Percentiles rank a stretch among this genome's conserved stretches.
These are phyloP conservation scores for Camponotus pennsylvanicus DNA, from an alignment of 1,140 invertebrate species.

Conservation along the genomic window DNA sequence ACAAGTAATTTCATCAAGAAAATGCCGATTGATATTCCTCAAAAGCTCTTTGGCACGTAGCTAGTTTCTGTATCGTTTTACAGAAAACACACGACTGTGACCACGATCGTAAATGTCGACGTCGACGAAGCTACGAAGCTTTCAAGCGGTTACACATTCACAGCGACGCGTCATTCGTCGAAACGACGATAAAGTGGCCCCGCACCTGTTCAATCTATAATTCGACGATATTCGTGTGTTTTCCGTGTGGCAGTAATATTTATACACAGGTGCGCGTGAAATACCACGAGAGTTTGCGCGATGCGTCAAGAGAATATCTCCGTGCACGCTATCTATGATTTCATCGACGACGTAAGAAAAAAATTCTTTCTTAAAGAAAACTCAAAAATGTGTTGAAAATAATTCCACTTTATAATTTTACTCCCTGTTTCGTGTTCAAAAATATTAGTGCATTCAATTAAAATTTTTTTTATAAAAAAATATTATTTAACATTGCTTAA, in stretches of 20 bases:
- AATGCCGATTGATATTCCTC: conserved; percentile 36
- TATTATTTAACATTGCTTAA: not conserved
- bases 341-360: not conserved
- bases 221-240: conserved; percentile 58
- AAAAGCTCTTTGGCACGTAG: conserved; percentile 4
- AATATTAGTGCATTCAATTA: not conserved
- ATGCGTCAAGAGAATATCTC: conserved; percentile 2
- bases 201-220: conserved; percentile 72
- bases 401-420: conserved; percentile 1
- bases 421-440: not conserved
- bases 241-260: conserved; percentile 65
- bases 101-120: conserved; percentile 66
- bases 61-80: conserved; percentile 48
- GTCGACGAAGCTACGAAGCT: conserved; percentile 26
- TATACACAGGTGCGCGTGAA: conserved; percentile 57
- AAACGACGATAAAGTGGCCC: conserved; percentile 67
- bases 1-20: conserved; percentile 16
- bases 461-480: not conserved
- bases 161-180: conserved; percentile 66
- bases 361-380: not conserved
- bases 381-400: conserved; percentile 3
- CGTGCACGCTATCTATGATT: not conserved
- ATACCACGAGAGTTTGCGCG: conserved; percentile 18
- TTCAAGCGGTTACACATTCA: conserved; percentile 37
- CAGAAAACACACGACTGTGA: conserved; percentile 55